Evolutionary conservation across 2,888 invertebrate genomes (phyloP), one percentile per base, ranked within the genome.

Genomic region (Maniola hyperantus): DNA sequence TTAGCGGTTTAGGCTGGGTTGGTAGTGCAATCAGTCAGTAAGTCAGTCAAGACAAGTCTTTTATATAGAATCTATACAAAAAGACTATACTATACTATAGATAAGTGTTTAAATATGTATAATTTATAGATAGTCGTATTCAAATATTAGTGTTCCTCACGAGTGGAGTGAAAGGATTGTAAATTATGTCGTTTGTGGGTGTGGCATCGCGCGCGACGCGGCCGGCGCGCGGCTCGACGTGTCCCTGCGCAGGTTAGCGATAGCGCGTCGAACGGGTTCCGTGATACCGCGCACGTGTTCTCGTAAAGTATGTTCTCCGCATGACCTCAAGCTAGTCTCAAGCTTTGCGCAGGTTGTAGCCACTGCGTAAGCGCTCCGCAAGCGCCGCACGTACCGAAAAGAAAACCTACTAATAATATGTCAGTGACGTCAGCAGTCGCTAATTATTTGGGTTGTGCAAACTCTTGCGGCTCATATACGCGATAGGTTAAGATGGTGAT

Each of bases 211-310:
- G 34, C 26, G 36, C 10, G 46, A 48, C n/a, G 70, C 64, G 69
- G 44, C 33, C 34, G 6, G 26, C 13, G 18, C 51, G 20, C 68
- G 63, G 26, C 67, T 42, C 65, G 71, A 74, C 76, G 76, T 76
- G 76, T 71, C 67, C 62, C 67, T 65, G 65, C 59, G 70, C 74
- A 73, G 70, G 73, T 73, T 33, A 54, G 60, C 50, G 26, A 65
- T 58, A 36, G 59, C 48, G 53, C 42, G 50, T n/a, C 5, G 18
- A 8, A 15, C 20, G 20, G 48, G 55, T 58, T 60, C 59, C 75
- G 69, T 75, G 74, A 71, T 67, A 53, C 64, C 18, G 57, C 51
- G 71, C 74, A 73, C 75, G 74, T 74, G 74, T 55, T 57, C 53
- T 8, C 36, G 53, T 58, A 53, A 62, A 44, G 42, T 57, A 34